These are phyloP conservation scores for Ictalurus punctatus DNA, from an alignment of 2,113 vertebrate species.

Conservation along the genomic window DNA sequence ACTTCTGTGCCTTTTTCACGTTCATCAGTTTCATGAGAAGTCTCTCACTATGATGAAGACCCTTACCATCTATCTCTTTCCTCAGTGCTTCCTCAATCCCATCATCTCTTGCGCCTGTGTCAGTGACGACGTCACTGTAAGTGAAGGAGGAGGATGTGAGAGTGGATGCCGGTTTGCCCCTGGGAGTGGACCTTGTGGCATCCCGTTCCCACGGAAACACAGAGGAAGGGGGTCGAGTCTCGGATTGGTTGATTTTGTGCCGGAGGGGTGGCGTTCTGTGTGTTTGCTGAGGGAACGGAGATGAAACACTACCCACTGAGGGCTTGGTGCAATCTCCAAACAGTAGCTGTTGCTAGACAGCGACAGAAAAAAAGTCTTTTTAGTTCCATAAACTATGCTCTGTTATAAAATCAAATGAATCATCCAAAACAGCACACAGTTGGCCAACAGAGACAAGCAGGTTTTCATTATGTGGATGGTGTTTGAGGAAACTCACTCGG, in stretches of 20 bases:
- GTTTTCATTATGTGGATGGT: neutral
- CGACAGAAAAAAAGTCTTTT: neutral
- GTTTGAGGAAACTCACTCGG: slow-evolving; percentile 62
- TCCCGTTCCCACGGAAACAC: slow-evolving; percentile 78
- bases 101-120: slow-evolving; percentile 38
- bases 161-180: slow-evolving; percentile 56
- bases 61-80: slow-evolving; percentile 69
- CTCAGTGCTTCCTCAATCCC: slow-evolving; percentile 58
- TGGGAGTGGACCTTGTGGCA: slow-evolving; percentile 56
- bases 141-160: slow-evolving; percentile 50
- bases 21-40: neutral
- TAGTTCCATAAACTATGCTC: neutral
- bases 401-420: neutral
- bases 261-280: slow-evolving; percentile 61
- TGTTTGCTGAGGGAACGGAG: slow-evolving; percentile 61
- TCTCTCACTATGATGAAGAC: neutral
- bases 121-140: slow-evolving; percentile 45
- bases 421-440: neutral
- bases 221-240: slow-evolving; percentile 62
- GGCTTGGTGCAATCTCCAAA: slow-evolving; percentile 64
- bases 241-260: slow-evolving; percentile 56
- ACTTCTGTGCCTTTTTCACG: neutral
- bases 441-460: neutral
- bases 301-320: slow-evolving; percentile 32
- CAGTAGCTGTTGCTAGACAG: slow-evolving; percentile 64